Evolutionary conservation across 1,140 invertebrate species (phyloP).

Genomic region (Arion vulgaris): DNA sequence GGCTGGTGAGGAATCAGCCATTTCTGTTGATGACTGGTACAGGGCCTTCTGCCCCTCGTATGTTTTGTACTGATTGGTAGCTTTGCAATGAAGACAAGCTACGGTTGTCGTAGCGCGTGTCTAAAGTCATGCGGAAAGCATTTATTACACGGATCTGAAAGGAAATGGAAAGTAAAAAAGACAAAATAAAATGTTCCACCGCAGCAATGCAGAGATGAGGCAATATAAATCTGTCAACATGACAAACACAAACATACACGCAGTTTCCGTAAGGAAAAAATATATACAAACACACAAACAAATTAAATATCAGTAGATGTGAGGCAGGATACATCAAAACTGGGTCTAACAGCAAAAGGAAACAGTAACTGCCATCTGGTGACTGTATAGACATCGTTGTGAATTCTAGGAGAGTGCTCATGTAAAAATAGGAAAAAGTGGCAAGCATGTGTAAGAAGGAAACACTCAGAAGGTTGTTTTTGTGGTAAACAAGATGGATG

Average conservation of each 20-base stretch:
- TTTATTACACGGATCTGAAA: constrained; percentile 93
- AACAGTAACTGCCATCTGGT: background rate
- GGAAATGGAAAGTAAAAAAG: constrained; percentile 42
- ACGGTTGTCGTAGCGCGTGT: constrained; percentile 87
- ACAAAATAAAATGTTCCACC: constrained; percentile 33
- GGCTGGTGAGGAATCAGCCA: constrained; percentile 3
- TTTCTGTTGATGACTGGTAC: constrained; percentile 37
- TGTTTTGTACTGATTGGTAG: constrained; percentile 67
- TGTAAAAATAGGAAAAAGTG: background rate
- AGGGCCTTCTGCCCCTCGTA: constrained; percentile 44
- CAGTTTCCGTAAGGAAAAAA: background rate
- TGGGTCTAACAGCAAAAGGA: background rate
- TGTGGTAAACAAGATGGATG: background rate
- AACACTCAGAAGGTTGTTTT: background rate
- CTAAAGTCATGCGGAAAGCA: constrained; percentile 98
- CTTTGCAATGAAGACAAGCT: constrained; percentile 71
- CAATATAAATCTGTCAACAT: background rate
- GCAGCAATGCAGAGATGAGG: background rate
- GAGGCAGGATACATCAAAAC: background rate
- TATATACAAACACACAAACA: background rate
- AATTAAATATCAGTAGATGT: background rate
- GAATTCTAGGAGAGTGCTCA: background rate
- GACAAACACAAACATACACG: background rate
- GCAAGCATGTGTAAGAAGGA: background rate
- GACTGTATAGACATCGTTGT: background rate